Percentiles rank a stretch among this genome's conserved stretches.
Conservation (phyloP, 2,888 invertebrate species). For the Apotomis betuletana region DNA sequence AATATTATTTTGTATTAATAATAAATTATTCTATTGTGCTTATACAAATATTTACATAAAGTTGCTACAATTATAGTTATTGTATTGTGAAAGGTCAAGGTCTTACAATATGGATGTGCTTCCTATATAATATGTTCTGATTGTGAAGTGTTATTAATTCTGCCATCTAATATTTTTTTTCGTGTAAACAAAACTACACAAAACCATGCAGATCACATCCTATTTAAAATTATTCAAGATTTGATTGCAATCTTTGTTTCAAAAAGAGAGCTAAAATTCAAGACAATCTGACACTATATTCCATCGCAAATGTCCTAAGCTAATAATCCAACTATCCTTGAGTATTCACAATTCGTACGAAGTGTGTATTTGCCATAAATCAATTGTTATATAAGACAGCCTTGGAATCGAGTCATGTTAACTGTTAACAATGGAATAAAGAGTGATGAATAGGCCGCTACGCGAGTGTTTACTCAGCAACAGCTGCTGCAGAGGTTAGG, state of each 20-base stretch:
- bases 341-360: not conserved
- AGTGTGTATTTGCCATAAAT: constrained; percentile 13
- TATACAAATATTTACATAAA: not conserved
- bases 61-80: not conserved
- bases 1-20: not conserved
- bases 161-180: too few relatives aligned
- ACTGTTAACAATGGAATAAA: constrained; percentile 40
- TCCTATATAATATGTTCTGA: too few relatives aligned
- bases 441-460: constrained; percentile 24
- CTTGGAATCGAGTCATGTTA: constrained; percentile 33
- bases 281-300: not conserved
- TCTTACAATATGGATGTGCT: not conserved
- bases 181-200: too few relatives aligned
- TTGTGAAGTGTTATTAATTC: too few relatives aligned
- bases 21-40: too few relatives aligned
- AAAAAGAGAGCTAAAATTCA: too few relatives aligned
- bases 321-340: not conserved
- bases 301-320: not conserved
- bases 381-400: constrained; percentile 28
- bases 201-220: too few relatives aligned
- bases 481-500: constrained; percentile 27
- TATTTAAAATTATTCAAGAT: too few relatives aligned
- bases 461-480: constrained; percentile 29
- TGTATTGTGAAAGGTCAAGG: not conserved
- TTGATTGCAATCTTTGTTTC: too few relatives aligned